Evolutionary conservation across 2,888 invertebrate genomes (phyloP), one percentile per base, ranked within the genome.

Genomic region (Poecilobothrus nobilitatus): DNA sequence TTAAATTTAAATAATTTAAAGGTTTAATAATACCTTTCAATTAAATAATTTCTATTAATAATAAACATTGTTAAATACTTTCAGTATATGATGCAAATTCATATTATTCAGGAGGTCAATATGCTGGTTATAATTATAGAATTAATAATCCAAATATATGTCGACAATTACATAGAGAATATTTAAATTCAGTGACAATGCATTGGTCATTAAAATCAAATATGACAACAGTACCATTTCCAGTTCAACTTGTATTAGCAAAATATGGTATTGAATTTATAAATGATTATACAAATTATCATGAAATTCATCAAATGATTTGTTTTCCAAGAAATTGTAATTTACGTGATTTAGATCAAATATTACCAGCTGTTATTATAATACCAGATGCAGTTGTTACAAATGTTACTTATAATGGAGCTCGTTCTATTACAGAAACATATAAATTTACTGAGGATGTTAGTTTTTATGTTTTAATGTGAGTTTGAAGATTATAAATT

Each of bases 91-190:
- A 87, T 77, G 88, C 90, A 0, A 89, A 88, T 74, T 89, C 89
- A 0, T 85, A 89, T 71, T 91, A 90, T 80, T 86, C 87, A 0
- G 87, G 89, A 0, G 88, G 88, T 79, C 88, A 89, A 84, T 89
- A 88, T 81, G 89, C 89, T 84, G 89, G 89, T n/a, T 89, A 89
- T 80, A 86, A 87, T 77, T 88, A 87, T 79, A 89, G 89, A 86
- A 85, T 87, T 7, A 89, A 89, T 22, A 77, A 76, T 72, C 75
- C 77, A 7, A 72, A 75, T 65, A 69, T 75, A 18, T 78, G 78
- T 63, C 75, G 76, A 6, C 67, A 70, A 18, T 68, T 78, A 61
- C 73, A 76, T 67, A 66, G 65, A 53, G 75, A 76, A 63, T 73
- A 76, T 65, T 71, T 73, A 4, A 71, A 74, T 68, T 44, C 69